Conservation (phyloP, 2,113 vertebrate genomes). For the Mustelus asterias region DNA sequence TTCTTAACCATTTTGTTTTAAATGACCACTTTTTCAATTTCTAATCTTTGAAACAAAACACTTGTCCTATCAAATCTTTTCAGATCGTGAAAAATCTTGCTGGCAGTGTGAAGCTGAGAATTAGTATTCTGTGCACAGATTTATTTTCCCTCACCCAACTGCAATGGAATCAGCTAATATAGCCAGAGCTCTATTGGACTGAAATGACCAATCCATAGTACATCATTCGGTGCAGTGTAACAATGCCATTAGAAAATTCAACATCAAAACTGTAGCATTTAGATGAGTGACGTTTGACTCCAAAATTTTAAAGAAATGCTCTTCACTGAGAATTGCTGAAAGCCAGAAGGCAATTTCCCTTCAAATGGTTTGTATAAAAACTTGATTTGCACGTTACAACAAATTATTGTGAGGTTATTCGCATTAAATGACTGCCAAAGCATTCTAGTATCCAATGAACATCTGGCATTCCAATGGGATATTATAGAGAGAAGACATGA, state of each 20-base stretch:
- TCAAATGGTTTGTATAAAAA: neutral
- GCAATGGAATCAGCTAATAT: neutral
- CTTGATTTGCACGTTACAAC: neutral
- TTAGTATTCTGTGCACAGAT: neutral
- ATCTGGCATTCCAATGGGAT: neutral
- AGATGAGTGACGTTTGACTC: neutral
- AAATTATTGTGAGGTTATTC: neutral
- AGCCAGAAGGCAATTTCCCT: neutral
- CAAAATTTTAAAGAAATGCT: neutral
- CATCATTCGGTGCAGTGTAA: neutral
- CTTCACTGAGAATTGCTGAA: neutral
- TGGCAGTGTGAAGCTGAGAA: neutral
- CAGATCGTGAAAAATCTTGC: neutral
- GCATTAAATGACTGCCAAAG: neutral
- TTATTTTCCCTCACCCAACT: neutral
- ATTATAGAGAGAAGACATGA: neutral
- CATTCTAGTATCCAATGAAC: neutral
- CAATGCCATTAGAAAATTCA: neutral
- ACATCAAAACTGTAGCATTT: neutral
- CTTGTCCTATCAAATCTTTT: neutral
- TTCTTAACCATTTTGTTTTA: neutral
- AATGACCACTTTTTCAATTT: neutral
- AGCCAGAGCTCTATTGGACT: neutral
- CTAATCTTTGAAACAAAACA: neutral
- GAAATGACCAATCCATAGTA: neutral